Evolutionary conservation across 2,113 vertebrate species (phyloP).

Genomic region (Solenodon paradoxus): DNA sequence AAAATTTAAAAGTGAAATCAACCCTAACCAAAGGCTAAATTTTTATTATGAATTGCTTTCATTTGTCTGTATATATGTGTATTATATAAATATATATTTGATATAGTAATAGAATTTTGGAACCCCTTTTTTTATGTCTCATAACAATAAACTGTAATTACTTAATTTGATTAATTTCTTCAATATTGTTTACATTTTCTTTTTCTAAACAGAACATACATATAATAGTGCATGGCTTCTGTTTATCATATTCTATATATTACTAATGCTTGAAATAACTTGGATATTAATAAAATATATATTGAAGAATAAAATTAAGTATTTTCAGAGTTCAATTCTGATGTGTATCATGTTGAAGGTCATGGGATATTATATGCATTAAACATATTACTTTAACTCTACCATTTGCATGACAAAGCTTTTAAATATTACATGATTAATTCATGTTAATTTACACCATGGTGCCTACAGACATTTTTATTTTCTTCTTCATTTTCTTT

Average conservation of each 20-base stretch:
- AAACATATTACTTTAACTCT: neutral
- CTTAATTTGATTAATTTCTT: neutral
- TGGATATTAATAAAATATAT: neutral
- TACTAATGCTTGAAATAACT: neutral
- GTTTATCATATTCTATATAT: neutral
- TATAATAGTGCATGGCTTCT: neutral
- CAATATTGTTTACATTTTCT: neutral
- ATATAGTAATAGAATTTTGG: neutral
- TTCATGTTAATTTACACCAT: neutral
- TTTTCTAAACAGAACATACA: neutral
- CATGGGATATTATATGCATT: neutral
- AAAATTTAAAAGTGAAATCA: slow-evolving; percentile 42
- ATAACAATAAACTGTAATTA: neutral
- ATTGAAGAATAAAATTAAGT: neutral
- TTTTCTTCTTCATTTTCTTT: neutral
- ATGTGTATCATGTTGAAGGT: neutral
- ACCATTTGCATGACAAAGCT: neutral
- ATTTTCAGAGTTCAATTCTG: neutral
- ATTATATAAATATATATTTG: neutral
- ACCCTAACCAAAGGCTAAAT: neutral
- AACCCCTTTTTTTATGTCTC: neutral
- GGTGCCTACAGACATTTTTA: neutral
- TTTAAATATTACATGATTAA: neutral
- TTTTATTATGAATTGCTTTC: neutral
- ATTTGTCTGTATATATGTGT: neutral